phyloP scores from a whole-genome alignment of 92 coral and sea anemone species.

The Zoanthus sociatus region DNA sequence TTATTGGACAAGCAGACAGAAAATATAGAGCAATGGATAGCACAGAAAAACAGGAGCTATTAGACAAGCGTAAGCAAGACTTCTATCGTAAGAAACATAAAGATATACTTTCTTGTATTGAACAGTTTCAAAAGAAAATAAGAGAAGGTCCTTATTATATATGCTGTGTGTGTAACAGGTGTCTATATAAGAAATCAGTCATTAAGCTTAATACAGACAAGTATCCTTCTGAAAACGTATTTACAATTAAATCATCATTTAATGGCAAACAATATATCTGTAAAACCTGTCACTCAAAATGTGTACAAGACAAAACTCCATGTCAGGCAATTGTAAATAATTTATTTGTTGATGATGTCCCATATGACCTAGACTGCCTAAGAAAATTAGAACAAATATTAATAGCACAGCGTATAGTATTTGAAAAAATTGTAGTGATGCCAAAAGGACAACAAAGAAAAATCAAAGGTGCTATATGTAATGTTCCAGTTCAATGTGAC shows the following conservation, averaged over 20 bases:
- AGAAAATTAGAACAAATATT: conserved; percentile 3
- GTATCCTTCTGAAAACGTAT: conserved; percentile 4
- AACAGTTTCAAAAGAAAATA: conserved; percentile 1
- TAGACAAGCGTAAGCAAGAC: not conserved
- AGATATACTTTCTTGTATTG: not conserved
- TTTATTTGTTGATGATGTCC: conserved; percentile 3
- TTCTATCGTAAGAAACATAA: not conserved
- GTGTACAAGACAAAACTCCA: conserved; percentile 1
- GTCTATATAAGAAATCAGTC: not conserved
- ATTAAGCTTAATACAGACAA: not conserved
- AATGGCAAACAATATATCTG: not conserved
- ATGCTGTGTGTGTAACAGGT: conserved; percentile 2
- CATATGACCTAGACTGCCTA: not conserved
- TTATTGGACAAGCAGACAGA: conserved; percentile 19
- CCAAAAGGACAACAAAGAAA: conserved; percentile 14
- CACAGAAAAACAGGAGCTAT: too few species aligned
- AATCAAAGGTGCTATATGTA: conserved; percentile 10
- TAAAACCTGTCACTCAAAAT: conserved; percentile 3
- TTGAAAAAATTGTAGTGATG: conserved; percentile 12
- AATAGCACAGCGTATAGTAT: conserved; percentile 14
- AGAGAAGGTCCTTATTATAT: conserved; percentile 1
- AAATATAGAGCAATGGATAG: too few species aligned
- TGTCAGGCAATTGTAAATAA: conserved; percentile 3
- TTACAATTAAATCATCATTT: conserved; percentile 1
- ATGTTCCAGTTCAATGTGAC: conserved; percentile 15